Conservation (phyloP, 2,113 vertebrate genomes). For the Phyllostomus discolor region DNA sequence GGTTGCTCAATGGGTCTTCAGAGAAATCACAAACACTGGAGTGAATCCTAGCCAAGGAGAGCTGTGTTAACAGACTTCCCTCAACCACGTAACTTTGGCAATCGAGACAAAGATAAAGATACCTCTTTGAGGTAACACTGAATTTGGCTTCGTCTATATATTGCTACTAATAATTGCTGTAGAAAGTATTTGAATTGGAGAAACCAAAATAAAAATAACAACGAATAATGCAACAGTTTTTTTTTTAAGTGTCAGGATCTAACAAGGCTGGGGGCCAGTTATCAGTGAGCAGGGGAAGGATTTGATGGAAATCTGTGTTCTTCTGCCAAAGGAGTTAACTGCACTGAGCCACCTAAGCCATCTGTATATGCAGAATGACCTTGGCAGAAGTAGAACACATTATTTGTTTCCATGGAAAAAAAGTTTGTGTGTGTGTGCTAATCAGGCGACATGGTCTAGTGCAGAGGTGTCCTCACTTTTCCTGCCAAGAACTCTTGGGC, state of each 20-base stretch:
- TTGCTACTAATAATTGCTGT: background rate
- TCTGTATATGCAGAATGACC: slow-evolving; percentile 71
- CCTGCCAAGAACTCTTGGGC: slow-evolving; percentile 48
- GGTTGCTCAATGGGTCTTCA: slow-evolving; percentile 71
- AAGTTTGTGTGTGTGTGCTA: background rate
- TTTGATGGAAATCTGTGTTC: slow-evolving; percentile 64
- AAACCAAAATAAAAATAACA: background rate
- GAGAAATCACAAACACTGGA: slow-evolving; percentile 64
- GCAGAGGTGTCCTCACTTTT: slow-evolving; percentile 16
- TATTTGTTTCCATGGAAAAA: slow-evolving; percentile 43
- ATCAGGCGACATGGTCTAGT: background rate
- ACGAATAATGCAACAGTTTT: background rate
- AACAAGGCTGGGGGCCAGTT: slow-evolving; percentile 65
- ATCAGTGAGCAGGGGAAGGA: slow-evolving; percentile 47
- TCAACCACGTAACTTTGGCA: slow-evolving; percentile 10
- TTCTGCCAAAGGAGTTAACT: slow-evolving; percentile 66
- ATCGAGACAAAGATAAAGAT: background rate
- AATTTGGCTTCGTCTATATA: background rate
- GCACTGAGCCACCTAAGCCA: slow-evolving; percentile 62
- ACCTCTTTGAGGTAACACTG: background rate
- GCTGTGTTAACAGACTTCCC: slow-evolving; percentile 45
- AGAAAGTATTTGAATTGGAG: background rate
- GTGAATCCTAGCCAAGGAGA: slow-evolving; percentile 61
- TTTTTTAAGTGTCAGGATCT: slow-evolving; percentile 35
- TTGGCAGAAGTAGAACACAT: slow-evolving; percentile 63